phyloP scores from a whole-genome alignment of 2,797 vertebrate genomes.

The Garrulus glandarius region DNA sequence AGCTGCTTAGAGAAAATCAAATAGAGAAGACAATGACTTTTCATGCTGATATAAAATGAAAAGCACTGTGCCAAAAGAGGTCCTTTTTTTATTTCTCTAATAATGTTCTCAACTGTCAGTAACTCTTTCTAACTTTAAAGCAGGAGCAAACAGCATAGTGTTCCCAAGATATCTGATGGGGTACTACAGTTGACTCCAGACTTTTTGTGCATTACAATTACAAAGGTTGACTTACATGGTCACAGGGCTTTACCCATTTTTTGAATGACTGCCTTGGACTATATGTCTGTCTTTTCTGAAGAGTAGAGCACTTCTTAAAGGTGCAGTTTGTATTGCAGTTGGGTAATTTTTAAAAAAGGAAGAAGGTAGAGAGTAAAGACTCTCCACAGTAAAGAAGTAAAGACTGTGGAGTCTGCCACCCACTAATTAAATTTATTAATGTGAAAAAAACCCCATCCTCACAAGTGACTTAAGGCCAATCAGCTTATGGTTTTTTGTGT shows the following conservation, averaged over 20 bases:
- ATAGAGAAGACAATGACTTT: not conserved
- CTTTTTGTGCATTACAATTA: not conserved
- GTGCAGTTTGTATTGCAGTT: not conserved
- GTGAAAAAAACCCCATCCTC: conserved; percentile 57
- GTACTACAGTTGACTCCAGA: not conserved
- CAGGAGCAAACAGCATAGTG: not conserved
- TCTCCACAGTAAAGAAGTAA: too few relatives aligned
- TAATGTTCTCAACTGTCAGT: not conserved
- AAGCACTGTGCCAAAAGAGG: not conserved
- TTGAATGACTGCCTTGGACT: not conserved
- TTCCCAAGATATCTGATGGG: not conserved
- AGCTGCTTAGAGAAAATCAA: not conserved
- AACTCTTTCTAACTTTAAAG: not conserved
- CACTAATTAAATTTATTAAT: conserved; percentile 59
- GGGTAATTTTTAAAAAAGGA: not conserved
- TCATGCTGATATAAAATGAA: not conserved
- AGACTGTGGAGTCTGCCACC: not conserved
- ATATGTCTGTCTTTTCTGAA: not conserved
- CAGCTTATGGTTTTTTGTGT: not conserved
- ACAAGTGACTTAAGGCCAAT: conserved; percentile 7
- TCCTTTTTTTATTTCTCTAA: not conserved
- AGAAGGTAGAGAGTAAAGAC: not conserved
- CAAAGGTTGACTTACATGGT: not conserved
- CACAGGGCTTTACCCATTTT: not conserved
- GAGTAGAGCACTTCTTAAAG: not conserved